These are phyloP conservation scores for Bombus sibiricus DNA, from an alignment of 1,140 invertebrate species.

Conservation along the genomic window DNA sequence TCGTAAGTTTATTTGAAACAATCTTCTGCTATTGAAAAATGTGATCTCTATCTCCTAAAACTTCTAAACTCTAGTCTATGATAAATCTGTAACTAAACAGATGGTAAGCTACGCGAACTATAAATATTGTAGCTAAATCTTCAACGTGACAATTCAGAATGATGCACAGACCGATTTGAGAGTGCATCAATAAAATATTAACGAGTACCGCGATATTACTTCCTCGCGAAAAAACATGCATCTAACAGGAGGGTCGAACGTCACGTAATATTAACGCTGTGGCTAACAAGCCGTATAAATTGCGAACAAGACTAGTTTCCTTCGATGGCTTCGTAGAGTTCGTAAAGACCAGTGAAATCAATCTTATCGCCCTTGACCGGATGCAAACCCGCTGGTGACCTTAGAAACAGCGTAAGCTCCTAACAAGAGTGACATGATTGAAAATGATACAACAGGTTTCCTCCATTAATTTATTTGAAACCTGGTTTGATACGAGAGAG, in stretches of 20 bases:
- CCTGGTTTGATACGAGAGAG: neutral
- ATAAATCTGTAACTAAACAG: neutral
- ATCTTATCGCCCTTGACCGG: conserved; percentile 52
- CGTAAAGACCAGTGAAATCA: conserved; percentile 42
- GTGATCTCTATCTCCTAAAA: neutral
- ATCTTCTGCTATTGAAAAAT: too few relatives aligned
- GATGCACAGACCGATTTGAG: neutral
- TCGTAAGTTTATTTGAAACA: too few relatives aligned
- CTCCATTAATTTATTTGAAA: conserved; percentile 3
- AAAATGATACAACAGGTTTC: neutral
- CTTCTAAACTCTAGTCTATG: neutral
- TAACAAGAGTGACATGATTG: neutral
- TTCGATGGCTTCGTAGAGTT: conserved; percentile 22
- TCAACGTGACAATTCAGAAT: conserved; percentile 34
- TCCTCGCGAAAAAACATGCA: neutral
- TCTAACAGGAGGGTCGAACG: conserved; percentile 5
- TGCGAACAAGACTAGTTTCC: conserved; percentile 57
- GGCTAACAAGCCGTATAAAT: conserved; percentile 49
- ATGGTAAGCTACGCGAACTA: neutral
- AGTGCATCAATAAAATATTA: conserved; percentile 59
- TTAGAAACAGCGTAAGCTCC: neutral
- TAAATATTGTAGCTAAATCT: conserved; percentile 42
- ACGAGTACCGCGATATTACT: conserved; percentile 51
- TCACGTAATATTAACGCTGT: conserved; percentile 45
- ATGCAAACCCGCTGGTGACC: conserved; percentile 45